Conservation (phyloP, 1,140 invertebrate species). For the Habropoda laboriosa region DNA sequence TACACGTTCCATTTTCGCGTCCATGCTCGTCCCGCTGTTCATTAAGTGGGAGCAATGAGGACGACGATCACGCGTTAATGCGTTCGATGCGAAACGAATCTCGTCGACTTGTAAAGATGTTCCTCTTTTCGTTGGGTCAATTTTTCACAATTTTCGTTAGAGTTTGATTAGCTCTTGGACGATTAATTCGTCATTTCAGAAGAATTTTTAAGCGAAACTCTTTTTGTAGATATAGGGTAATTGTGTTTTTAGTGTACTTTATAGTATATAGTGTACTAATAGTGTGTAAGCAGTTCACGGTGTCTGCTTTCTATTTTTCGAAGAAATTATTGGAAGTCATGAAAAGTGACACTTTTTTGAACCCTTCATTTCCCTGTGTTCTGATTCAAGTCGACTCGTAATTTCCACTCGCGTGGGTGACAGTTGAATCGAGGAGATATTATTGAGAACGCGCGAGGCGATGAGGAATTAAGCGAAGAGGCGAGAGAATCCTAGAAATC, state of each 20-base stretch:
- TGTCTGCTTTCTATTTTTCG: too few species aligned
- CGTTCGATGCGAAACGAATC: conserved; percentile 1
- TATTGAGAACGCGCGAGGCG: too few species aligned
- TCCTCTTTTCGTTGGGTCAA: background rate
- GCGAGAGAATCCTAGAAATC: background rate
- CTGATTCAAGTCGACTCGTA: background rate
- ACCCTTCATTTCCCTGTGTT: too few species aligned
- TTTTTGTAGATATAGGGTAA: too few species aligned
- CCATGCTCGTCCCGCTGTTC: background rate
- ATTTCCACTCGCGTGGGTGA: background rate
- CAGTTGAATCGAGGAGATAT: background rate
- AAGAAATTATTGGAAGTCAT: too few species aligned
- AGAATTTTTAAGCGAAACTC: too few species aligned
- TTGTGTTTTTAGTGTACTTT: too few species aligned
- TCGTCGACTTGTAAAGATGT: background rate
- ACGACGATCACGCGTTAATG: background rate
- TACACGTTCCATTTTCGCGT: conserved; percentile 27
- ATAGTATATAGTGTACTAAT: too few species aligned
- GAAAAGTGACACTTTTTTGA: background rate
- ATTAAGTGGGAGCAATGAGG: background rate
- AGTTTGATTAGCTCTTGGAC: background rate
- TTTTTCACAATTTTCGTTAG: background rate
- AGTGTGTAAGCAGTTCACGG: too few species aligned
- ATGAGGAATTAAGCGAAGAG: background rate
- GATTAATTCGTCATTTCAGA: too few species aligned